Evolutionary conservation across 2,113 vertebrate species (phyloP).

Genomic region (Dasyprocta punctata): DNA sequence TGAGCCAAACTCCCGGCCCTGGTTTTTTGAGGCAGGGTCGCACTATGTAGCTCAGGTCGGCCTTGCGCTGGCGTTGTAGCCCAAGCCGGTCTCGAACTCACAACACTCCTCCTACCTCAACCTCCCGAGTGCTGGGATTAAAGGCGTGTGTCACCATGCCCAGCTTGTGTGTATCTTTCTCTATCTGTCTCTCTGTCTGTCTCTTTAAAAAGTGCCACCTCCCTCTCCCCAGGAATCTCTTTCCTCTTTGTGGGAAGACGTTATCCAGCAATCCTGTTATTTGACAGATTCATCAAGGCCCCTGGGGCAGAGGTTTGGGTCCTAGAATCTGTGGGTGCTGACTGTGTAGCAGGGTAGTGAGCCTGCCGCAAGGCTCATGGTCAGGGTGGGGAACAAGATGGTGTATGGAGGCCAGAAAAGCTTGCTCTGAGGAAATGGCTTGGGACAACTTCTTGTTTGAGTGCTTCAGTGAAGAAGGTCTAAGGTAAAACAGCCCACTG

Average conservation of each 20-base stretch:
- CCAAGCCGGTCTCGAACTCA: no score
- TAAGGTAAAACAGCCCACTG: background rate
- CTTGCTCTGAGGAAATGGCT: background rate
- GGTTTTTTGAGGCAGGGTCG: no score
- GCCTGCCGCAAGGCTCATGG: background rate
- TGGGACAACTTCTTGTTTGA: background rate
- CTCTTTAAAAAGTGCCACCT: background rate
- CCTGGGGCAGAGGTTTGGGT: background rate
- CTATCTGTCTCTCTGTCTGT: background rate
- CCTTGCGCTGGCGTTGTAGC: no score
- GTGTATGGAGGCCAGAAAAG: background rate
- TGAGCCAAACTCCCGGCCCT: no score
- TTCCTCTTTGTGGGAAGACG: background rate
- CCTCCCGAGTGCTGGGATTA: no score
- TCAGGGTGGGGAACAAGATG: no score
- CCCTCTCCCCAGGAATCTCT: background rate
- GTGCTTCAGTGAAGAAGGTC: background rate
- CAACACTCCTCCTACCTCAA: no score
- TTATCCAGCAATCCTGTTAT: background rate
- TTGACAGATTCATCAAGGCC: background rate
- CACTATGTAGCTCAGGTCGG: no score
- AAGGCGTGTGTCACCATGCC: no score
- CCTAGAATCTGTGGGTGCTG: background rate
- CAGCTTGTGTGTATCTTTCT: background rate
- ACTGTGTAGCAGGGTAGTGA: background rate